Base-by-base conservation (phyloP, 35 echinoderm and acorn worm species). In the Apostichopus parvimensis region DNA sequence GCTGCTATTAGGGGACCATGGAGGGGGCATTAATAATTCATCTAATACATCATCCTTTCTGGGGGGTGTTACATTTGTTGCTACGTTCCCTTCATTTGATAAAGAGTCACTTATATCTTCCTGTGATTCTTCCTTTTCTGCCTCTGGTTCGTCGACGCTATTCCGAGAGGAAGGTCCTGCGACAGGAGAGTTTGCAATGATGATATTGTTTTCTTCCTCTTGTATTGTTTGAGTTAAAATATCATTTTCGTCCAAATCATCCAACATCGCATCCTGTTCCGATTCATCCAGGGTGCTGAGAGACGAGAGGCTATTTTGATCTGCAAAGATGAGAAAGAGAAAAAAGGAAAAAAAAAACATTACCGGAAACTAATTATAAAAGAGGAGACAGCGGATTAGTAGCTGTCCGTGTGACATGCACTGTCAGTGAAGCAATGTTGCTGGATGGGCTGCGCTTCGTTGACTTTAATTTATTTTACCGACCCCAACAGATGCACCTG, bases 1-100 rank as follows among this genome's bases (percentile, higher is more conserved):
- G 17, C 11, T 65, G 22, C 87, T 87, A 11, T 55, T 88, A 6
- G 72, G 71, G 6, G 82, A 34, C 95, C 92, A 94, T 58, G 93
- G 92, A 13, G 87, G 73, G 34, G 93, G 92, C 92, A 90, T 93
- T 53, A 98, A 72, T 71, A 98, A 73, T 22, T 75, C 90, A 92
- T 98, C 94, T 14, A 98, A 73, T 9, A 95, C 92, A 18, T 91
- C 93, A 17, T 87, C 68, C 56, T 77, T 21, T 18, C 22, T 28
- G 18, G 34, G 77, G 54, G 45, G 45, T 64, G 77, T 54, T 11
- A 79, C 72, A 78, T 79, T 80, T 5, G 79, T 6, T 10, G 13
- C 75, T 56, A 18, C 20, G 9, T 13, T 20, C 64, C 13, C 11
- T 45, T 73, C 86, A 68, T 61, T 77, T 53, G 52, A 59, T n/a